A percentile compares a stretch with the other conserved stretches of the same genome.
These are phyloP conservation scores for Cryptotis parvus DNA, from an alignment of 2,113 vertebrate species.

Conservation along the genomic window DNA sequence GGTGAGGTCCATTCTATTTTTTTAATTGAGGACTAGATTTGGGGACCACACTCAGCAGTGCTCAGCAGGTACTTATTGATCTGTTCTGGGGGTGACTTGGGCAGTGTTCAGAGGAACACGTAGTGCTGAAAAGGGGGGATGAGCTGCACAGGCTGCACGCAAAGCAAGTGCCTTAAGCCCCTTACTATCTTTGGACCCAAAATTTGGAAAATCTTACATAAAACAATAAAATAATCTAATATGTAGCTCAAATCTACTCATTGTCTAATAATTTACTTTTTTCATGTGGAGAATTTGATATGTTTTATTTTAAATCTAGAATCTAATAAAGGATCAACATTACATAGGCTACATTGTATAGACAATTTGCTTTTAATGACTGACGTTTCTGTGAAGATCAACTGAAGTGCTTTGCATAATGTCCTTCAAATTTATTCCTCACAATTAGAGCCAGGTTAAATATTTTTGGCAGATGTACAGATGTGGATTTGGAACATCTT, in stretches of 20 bases:
- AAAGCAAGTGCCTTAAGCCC: too few species aligned
- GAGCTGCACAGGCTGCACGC: too few species aligned
- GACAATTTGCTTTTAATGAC: neutral
- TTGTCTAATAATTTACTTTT: neutral
- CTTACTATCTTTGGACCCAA: too few species aligned
- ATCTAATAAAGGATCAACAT: neutral
- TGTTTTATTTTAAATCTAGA: constrained; percentile 25
- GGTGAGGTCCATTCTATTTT: too few species aligned
- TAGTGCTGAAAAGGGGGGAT: too few species aligned
- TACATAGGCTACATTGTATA: neutral
- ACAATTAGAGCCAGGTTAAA: neutral
- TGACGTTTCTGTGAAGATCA: neutral
- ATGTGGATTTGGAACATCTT: neutral
- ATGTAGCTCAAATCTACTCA: neutral
- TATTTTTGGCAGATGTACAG: neutral
- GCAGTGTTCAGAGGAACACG: too few species aligned
- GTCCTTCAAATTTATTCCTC: neutral
- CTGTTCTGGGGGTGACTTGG: too few species aligned
- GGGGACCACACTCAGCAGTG: too few species aligned
- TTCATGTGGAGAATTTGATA: neutral
- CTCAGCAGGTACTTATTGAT: too few species aligned
- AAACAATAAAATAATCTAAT: neutral
- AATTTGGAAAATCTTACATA: neutral
- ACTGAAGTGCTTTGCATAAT: neutral
- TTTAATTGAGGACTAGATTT: too few species aligned